These are phyloP conservation scores for Gryon sp. DNA, from an alignment of 1,140 invertebrate species.

Conservation along the genomic window DNA sequence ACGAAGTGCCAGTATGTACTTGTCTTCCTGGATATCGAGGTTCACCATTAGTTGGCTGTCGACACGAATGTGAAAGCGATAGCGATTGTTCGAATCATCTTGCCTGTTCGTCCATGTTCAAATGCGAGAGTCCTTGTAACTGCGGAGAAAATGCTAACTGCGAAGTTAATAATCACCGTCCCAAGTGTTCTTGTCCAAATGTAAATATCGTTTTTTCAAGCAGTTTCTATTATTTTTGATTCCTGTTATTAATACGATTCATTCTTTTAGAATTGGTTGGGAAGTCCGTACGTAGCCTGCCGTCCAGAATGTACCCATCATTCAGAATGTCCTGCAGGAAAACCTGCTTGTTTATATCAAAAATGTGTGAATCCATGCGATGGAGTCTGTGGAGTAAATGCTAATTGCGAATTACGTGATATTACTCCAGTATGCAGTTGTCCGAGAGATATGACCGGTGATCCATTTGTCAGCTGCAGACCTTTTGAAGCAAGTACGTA, in stretches of 20 bases:
- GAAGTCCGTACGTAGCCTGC: conserved; percentile 86
- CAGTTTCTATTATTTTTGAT: not conserved
- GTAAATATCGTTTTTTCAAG: conserved; percentile 72
- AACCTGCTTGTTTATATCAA: conserved; percentile 89
- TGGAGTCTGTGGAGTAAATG: conserved; percentile 88
- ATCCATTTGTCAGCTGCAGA: conserved; percentile 90
- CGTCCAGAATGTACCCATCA: conserved; percentile 87
- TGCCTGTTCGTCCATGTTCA: conserved; percentile 85
- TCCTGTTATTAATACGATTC: too few species aligned
- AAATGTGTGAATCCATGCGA: conserved; percentile 90
- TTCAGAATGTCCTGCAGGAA: conserved; percentile 86
- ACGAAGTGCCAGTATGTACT: conserved; percentile 87
- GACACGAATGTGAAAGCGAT: conserved; percentile 89
- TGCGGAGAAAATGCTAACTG: conserved; percentile 91
- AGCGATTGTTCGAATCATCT: conserved; percentile 85
- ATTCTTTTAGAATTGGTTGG: conserved; percentile 71
- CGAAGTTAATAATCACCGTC: conserved; percentile 86
- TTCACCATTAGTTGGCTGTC: conserved; percentile 86
- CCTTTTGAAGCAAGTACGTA: conserved; percentile 87
- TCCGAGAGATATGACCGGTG: conserved; percentile 91
- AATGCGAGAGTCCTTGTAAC: conserved; percentile 89
- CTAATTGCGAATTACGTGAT: conserved; percentile 86
- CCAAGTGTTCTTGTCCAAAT: conserved; percentile 89
- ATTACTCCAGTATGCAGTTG: conserved; percentile 92
- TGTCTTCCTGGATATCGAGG: conserved; percentile 87